Evolutionary conservation across 2,888 invertebrate species (phyloP).

Genomic region (Tenthredo livida): DNA sequence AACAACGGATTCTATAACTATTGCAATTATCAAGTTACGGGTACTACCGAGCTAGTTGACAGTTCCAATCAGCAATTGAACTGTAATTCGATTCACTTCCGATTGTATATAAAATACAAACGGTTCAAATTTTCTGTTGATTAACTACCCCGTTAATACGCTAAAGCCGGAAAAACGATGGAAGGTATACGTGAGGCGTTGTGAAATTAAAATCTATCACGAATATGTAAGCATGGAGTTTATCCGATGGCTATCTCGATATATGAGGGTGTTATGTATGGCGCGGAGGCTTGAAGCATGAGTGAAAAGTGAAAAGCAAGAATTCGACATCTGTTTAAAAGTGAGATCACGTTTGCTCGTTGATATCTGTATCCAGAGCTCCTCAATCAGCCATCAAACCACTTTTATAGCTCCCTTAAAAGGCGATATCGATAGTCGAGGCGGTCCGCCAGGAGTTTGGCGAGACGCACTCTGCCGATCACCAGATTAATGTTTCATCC

Average conservation of each 20-base stretch:
- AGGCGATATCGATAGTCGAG: conserved; percentile 43
- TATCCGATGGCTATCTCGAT: conserved; percentile 51
- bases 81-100: conserved; percentile 1
- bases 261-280: conserved; percentile 51
- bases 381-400: conserved; percentile 58
- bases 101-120: background rate
- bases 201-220: background rate
- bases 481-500: conserved; percentile 67
- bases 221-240: conserved; percentile 49
- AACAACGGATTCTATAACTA: background rate
- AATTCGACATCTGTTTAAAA: conserved; percentile 53
- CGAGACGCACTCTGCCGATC: conserved; percentile 62
- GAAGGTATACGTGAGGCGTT: too few relatives aligned
- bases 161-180: background rate
- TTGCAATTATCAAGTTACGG: background rate
- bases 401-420: conserved; percentile 59
- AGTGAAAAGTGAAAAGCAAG: conserved; percentile 48
- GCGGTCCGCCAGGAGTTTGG: conserved; percentile 44
- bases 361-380: conserved; percentile 57
- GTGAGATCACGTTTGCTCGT: conserved; percentile 55
- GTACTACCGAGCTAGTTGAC: background rate
- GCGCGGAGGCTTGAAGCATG: background rate
- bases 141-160: background rate
- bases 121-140: conserved; percentile 4
- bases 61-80: conserved; percentile 13